phyloP scores from a whole-genome alignment of 2,113 vertebrate genomes.

The Osmerus mordax region DNA sequence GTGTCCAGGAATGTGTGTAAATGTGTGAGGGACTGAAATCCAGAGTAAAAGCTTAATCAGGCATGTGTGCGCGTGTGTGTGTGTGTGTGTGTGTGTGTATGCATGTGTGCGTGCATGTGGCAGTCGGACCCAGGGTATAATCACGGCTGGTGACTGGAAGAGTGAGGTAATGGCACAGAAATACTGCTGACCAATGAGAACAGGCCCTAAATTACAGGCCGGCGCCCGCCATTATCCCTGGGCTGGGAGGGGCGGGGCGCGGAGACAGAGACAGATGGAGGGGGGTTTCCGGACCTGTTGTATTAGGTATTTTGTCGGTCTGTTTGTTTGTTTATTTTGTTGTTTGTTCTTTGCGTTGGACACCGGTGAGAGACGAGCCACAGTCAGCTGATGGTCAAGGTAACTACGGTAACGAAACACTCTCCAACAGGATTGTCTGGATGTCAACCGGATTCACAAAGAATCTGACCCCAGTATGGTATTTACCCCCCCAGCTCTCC shows the following conservation, averaged over 20 bases:
- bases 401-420: too few species aligned
- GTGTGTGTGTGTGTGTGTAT: slow-evolving; percentile 56
- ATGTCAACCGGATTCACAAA: too few species aligned
- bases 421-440: too few species aligned
- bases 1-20: background rate
- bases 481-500: too few species aligned
- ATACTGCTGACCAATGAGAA: slow-evolving; percentile 72
- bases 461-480: too few species aligned
- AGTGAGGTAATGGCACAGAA: slow-evolving; percentile 78
- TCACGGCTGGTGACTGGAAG: slow-evolving; percentile 71
- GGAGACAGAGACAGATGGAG: slow-evolving; percentile 48
- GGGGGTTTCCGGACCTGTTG: background rate
- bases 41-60: slow-evolving; percentile 61
- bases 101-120: slow-evolving; percentile 15
- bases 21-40: background rate
- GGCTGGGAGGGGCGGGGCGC: slow-evolving; percentile 22
- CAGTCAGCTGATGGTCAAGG: too few species aligned
- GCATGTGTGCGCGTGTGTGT: too few species aligned
- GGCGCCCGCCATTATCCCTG: slow-evolving; percentile 60
- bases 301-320: too few species aligned
- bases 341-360: too few species aligned
- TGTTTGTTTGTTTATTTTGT: too few species aligned
- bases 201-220: slow-evolving; percentile 71
- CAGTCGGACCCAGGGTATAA: slow-evolving; percentile 51
- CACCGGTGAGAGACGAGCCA: too few species aligned